Base-by-base conservation (phyloP, 2,888 invertebrate genomes). In the Carpatolechia fugitivella region DNA sequence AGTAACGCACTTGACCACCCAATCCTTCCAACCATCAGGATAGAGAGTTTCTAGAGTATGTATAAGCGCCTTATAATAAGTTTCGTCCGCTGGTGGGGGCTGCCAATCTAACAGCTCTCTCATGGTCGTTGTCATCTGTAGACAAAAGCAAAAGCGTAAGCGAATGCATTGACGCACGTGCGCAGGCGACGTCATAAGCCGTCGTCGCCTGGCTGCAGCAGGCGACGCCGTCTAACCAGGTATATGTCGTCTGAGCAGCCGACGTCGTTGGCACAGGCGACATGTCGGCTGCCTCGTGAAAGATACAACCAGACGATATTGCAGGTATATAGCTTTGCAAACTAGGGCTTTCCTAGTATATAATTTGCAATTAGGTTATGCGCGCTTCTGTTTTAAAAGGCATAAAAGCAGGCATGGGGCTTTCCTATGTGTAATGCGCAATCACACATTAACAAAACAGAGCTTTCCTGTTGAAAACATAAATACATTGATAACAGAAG, bases 101-200 rank as follows among this genome's bases (percentile, higher is more conserved):
- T 16, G 13, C 30, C 13, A 48, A 20, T 48, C 33, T 31, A 46
- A 7, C 46, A 46, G 46, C 46, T 46, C 46, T 46, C 46, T 13
- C 46, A 46, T 46, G 1, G 46, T 46, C 46, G 46, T 48, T 48
- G 48, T 31, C 48, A 48, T 48, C 48, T 48, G 48, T 8, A 48
- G 24, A 24, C 30, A 48, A 48, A 24, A n/a, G n/a, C 11, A 11
- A 46, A 24, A 46, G 24, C 24, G 20, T 20, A 46, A 24, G 16
- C 24, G 35, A 5, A 46, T 20, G 16, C 46, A 24, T 24, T 24
- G 46, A 46, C 46, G 24, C 2, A 35, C 24, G 24, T 46, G 46
- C 46, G 24, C 24, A 46, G 24, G 46, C 46, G 46, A 46, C 46
- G 24, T 46, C 46, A 20, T 46, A 20, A 46, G 46, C 7, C 46